Percentiles rank a stretch among this genome's conserved stretches.
These are phyloP conservation scores for Ochotona princeps DNA, from an alignment of 2,113 vertebrate species.

Conservation along the genomic window DNA sequence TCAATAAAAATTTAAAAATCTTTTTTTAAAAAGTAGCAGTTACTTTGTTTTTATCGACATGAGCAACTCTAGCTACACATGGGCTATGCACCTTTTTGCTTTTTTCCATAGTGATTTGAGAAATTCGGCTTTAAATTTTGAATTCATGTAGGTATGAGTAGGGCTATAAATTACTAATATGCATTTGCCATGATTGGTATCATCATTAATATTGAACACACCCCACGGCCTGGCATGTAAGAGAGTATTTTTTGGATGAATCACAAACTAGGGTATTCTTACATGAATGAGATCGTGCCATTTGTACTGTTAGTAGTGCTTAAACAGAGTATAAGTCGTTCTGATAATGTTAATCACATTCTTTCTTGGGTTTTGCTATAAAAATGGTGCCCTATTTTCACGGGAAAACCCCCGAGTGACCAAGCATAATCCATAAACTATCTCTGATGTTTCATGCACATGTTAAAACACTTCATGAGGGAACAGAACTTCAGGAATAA, in stretches of 20 bases:
- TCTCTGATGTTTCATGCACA: not conserved
- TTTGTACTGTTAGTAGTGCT: not conserved
- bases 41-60: not conserved
- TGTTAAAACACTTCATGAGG: not conserved
- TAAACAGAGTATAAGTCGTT: not conserved
- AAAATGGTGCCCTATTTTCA: not conserved
- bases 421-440: not conserved
- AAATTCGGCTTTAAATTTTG: not conserved
- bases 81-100: not conserved
- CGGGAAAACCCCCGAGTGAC: not conserved
- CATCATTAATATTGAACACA: constrained; percentile 39
- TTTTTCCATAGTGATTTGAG: constrained; percentile 25
- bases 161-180: constrained; percentile 6
- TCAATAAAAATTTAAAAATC: too few species aligned
- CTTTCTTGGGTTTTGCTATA: not conserved
- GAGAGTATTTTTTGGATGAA: not conserved
- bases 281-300: not conserved
- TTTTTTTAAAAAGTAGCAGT: not conserved
- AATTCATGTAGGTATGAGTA: not conserved
- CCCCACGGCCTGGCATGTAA: not conserved
- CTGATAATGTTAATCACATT: constrained; percentile 31
- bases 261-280: not conserved
- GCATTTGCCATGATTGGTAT: not conserved
- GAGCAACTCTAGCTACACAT: not conserved
- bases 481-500: not conserved